A percentile compares a stretch with the other conserved stretches of the same genome.
These are phyloP conservation scores for Intellagama lesueurii DNA, from an alignment of 2,797 vertebrate species.

Conservation along the genomic window DNA sequence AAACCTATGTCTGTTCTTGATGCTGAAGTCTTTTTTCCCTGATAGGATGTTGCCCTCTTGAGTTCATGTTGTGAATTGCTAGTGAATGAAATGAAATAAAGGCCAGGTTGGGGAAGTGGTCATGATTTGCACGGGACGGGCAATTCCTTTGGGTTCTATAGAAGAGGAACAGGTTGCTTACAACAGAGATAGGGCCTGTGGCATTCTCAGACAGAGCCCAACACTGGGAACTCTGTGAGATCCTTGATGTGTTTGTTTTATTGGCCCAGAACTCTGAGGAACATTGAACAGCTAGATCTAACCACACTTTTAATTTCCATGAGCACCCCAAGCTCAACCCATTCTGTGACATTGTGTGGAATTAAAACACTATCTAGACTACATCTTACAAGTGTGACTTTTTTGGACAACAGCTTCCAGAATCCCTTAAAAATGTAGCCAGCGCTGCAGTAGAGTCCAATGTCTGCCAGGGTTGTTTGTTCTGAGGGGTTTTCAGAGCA, in stretches of 20 bases:
- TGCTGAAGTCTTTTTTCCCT: background rate
- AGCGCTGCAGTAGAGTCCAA: background rate
- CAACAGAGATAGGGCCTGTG: background rate
- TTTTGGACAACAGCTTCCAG: background rate
- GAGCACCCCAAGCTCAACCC: background rate
- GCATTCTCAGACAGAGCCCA: background rate
- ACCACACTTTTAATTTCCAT: background rate
- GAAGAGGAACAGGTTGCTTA: background rate
- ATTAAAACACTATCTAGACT: background rate
- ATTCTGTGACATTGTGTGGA: background rate
- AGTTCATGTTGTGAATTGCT: background rate
- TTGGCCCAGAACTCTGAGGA: background rate
- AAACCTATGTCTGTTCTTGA: too few species aligned
- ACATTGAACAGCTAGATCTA: background rate
- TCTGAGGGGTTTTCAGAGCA: background rate
- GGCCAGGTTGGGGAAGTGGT: background rate
- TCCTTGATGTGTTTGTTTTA: background rate
- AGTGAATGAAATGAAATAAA: background rate
- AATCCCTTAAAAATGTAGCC: background rate
- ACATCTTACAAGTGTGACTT: background rate
- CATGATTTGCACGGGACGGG: background rate
- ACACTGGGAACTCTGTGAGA: background rate
- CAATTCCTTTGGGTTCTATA: background rate
- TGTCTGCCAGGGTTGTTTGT: background rate
- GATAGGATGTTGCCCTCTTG: conserved; percentile 17